Conservation (phyloP, 1,140 invertebrate species). For the Ips typographus region DNA sequence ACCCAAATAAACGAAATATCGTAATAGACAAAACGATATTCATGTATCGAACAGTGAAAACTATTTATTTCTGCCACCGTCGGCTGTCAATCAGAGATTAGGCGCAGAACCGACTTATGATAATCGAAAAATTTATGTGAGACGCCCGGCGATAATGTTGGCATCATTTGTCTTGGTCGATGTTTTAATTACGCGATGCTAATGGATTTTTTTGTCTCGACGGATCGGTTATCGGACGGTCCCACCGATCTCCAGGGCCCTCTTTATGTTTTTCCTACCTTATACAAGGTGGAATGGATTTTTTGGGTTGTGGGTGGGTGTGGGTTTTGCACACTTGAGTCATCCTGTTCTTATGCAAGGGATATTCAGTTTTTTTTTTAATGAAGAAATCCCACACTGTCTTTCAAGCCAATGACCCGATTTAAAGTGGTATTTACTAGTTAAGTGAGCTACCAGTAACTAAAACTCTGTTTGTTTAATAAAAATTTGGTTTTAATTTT, state of each 20-base stretch:
- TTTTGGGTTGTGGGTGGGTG: not conserved
- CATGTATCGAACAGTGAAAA: slow-evolving; percentile 4
- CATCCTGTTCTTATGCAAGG: too few species aligned
- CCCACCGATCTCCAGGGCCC: not conserved
- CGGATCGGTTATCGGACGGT: too few species aligned
- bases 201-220: slow-evolving; percentile 21
- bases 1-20: too few species aligned
- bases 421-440: too few species aligned
- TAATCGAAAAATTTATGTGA: slow-evolving; percentile 23
- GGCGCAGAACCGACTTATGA: slow-evolving; percentile 6
- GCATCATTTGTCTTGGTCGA: slow-evolving; percentile 27
- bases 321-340: not conserved
- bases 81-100: slow-evolving; percentile 1
- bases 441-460: too few species aligned
- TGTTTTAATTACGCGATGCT: slow-evolving; percentile 31
- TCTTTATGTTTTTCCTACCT: too few species aligned
- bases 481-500: not conserved
- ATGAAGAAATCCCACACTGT: too few species aligned
- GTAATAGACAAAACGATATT: not conserved
- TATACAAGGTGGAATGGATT: too few species aligned
- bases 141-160: slow-evolving; percentile 20
- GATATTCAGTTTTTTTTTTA: not conserved
- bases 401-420: too few species aligned
- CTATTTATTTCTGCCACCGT: slow-evolving; percentile 19
- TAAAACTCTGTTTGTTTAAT: too few species aligned